Evolutionary conservation across 2,888 invertebrate species (phyloP), one percentile per base, ranked within the genome.

Genomic region (Chloroclysta siterata): DNA sequence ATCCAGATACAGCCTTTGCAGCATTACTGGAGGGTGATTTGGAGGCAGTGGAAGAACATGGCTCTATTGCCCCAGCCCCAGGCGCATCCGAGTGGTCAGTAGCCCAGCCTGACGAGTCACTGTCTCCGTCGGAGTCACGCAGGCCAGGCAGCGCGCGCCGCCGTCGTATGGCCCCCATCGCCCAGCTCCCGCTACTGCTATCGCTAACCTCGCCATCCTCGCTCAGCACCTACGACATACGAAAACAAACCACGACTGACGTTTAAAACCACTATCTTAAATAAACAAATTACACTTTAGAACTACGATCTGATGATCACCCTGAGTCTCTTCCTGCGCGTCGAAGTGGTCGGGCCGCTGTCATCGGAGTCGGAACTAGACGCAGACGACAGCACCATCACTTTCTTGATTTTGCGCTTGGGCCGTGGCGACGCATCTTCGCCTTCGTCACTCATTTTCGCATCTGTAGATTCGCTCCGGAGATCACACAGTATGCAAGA

Each of bases 211-310:
- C 36, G 11, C 87, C 91, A 50, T 93, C 93, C 72, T 93, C 94
- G 68, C 92, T 88, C 66, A 94, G 83, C 77, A 93, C 94, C 95
- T 95, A 84, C 69, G 93, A 91, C 46, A 70, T 17, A 33, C n/a
- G 44, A 39, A 54, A 60, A 46, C 28, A 63, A 50, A 33, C 39
- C 71, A 60, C 64, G 47, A 72, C 29, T 42, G 22, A 56, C 15
- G 14, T 51, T 53, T 29, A 11, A 15, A 10, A n/a, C 13, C 39
- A n/a, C 22, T 22, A 52, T 28, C 15, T 29, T 29, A 33, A 8
- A 1, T 8, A 33, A 1, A 33, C 8, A 6, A 33, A 22, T 22
- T 22, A 50, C 51, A 61, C 44, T 14, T 22, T 8, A 48, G 11
- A 52, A 53, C n/a, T 47, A 46, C 7, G 55, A 15, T 28, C 28